A percentile compares a stretch with the other conserved stretches of the same genome.
Evolutionary conservation across 30 jellyfish, hydroid and myxozoan species (phyloP).

Genomic region (Chironex yamaguchii): DNA sequence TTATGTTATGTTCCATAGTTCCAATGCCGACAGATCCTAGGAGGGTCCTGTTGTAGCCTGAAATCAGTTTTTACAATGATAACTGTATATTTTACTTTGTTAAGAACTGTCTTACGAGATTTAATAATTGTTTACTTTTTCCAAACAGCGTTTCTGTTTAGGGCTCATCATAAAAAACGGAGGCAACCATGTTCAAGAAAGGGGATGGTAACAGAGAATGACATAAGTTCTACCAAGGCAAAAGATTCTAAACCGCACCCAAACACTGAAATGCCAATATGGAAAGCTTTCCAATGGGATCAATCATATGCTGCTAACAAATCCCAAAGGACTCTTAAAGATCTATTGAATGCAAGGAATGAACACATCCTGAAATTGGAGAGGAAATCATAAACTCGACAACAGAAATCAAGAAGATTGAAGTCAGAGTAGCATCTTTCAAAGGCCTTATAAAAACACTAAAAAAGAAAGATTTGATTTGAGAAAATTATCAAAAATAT

Average conservation of each 20-base stretch:
- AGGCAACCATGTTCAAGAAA: not conserved
- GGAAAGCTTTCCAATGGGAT: not conserved
- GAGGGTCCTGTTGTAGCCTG: no score
- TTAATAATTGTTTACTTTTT: no score
- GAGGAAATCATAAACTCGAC: not conserved
- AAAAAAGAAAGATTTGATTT: no score
- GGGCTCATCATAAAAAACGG: not conserved
- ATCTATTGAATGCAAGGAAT: not conserved
- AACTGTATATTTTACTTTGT: no score
- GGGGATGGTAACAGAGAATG: not conserved
- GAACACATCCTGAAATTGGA: not conserved
- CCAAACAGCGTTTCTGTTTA: not conserved
- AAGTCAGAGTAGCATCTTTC: not conserved
- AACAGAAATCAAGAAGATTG: conserved; percentile 17
- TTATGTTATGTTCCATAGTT: no score
- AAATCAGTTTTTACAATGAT: no score
- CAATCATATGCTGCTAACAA: not conserved
- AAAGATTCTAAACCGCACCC: not conserved
- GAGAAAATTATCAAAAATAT: not conserved
- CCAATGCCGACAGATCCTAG: no score
- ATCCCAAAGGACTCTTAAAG: conserved; percentile 11
- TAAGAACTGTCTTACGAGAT: no score
- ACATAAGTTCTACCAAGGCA: not conserved
- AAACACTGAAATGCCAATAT: not conserved
- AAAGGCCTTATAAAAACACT: not conserved